Base-by-base conservation (phyloP, 1,140 invertebrate genomes). In the Bicyclus anynana region DNA sequence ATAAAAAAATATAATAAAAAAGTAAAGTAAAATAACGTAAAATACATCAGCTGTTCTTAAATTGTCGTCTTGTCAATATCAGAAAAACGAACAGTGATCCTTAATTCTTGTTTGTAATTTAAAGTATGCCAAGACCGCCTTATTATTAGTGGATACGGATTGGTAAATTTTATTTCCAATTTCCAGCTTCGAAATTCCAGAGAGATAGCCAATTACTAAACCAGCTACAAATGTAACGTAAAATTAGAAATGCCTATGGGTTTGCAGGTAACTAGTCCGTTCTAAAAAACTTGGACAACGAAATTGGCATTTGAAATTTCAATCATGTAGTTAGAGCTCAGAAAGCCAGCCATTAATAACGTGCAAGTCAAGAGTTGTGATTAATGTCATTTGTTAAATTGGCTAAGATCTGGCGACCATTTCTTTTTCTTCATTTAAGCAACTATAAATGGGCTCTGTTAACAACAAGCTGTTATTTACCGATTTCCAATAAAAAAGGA, bases 251-350 rank as follows among this genome's bases (percentile, higher is more conserved):
- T 9, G 10, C 4, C 26, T 27, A 27, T 7, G 10, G 26, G 10
- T 7, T 27, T 27, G 26, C 26, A 9, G 26, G 26, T 27, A 27
- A 5, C 26, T 27, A 27, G 10, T 7, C 10, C 26, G 5, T 27
- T 27, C 26, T 27, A 27, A 27, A 33, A 33, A 33, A 12, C 29
- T 12, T 33, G 12, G 29, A 33, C 29, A 33, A 4, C 10, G 1
- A 33, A 33, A 33, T 33, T 33, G 29, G 29, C 29, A 33, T 33
- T 33, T 33, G 29, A n/a, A 33, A 33, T 12, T 33, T 10, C 38
- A 37, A 56, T 48, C 23, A 21, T 33, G 33, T 23, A 35, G 53
- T 56, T 4, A 23, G 23, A 56, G 44, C 40, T 38, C 29, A 26
- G 13, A 38, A 38, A 48, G 53, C 26, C 47, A 10, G 21, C 42